phyloP scores from a whole-genome alignment of 2,797 vertebrate genomes.

The Poeciliopsis presidionis region DNA sequence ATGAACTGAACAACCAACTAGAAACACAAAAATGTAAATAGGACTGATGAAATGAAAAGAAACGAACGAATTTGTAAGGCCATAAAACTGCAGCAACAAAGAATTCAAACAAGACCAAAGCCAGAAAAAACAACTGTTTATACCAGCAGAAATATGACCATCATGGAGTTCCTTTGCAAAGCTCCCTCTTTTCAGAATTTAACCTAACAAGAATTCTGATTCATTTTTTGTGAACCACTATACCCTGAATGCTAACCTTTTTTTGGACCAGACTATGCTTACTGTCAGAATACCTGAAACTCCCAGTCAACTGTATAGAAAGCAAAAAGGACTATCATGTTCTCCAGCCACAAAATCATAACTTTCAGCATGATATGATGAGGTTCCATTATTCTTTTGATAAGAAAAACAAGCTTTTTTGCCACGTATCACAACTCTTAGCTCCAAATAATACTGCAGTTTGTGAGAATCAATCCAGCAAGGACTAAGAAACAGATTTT shows the following conservation, averaged over 20 bases:
- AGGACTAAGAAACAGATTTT: conserved; percentile 19
- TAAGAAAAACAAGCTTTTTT: not conserved
- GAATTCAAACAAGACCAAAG: not conserved
- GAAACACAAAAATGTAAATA: conserved; percentile 1
- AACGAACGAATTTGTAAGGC: not conserved
- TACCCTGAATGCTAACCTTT: not conserved
- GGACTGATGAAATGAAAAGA: not conserved
- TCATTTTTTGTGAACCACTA: not conserved
- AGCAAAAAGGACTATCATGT: not conserved
- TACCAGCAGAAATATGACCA: not conserved
- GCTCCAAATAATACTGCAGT: not conserved
- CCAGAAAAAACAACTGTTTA: not conserved
- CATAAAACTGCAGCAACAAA: not conserved
- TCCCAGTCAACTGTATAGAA: not conserved
- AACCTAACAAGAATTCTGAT: not conserved
- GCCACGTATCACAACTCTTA: not conserved
- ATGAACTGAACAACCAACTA: not conserved
- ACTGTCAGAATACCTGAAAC: not conserved
- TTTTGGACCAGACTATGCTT: not conserved
- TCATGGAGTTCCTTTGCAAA: not conserved
- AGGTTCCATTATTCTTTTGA: not conserved
- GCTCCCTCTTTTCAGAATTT: not conserved
- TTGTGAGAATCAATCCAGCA: conserved; percentile 14
- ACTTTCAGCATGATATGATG: not conserved
- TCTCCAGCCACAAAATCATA: not conserved